Evolutionary conservation across 2,113 vertebrate species (phyloP), one percentile per base, ranked within the genome.

Genomic region (Hemicordylus capensis): DNA sequence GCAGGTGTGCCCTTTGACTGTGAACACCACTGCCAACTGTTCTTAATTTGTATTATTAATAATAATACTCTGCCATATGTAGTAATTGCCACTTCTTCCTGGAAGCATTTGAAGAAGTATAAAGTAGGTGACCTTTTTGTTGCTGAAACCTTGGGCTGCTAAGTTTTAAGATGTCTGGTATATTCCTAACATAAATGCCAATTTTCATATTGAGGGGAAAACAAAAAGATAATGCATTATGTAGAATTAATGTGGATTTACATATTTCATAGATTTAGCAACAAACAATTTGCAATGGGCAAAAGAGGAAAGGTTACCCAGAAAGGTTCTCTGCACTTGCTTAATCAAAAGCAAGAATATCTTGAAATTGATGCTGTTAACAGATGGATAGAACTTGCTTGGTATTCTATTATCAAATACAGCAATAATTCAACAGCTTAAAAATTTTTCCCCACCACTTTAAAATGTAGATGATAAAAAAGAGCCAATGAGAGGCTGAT

Each of bases 291-390:
- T 17, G 4, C 2, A 46, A 39, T 78, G 42, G 26, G 0, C 12
- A 74, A 22, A 42, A 5, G 15, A 28, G 31, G 22, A 1, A n/a
- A n/a, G n/a, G n/a, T 0, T 48, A 0, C 2, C 3, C 44, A 67
- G 4, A 0, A 0, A 48, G 9, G 6, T 42, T 37, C 14, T 74
- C 48, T 75, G 46, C 15, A 51, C 31, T n/a, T 75, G 28, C 46
- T 48, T 74, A 48, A 48, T 74, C 44, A 20, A 7, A 76, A 3
- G 8, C 17, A 20, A 17, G 11, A 8, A 10, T 7, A n/a, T 11
- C 10, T 34, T 48, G 9, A 12, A 1, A 7, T 3, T 39, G 11
- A 4, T 22, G 61, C 61, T 34, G 17, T 10, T 63, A n/a, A 44
- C 12, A 46, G 7, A 46, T 63, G 20, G 5, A 14, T 51, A 80